Base-by-base conservation (phyloP, 2,797 vertebrate species). In the Peromyscus eremicus region DNA sequence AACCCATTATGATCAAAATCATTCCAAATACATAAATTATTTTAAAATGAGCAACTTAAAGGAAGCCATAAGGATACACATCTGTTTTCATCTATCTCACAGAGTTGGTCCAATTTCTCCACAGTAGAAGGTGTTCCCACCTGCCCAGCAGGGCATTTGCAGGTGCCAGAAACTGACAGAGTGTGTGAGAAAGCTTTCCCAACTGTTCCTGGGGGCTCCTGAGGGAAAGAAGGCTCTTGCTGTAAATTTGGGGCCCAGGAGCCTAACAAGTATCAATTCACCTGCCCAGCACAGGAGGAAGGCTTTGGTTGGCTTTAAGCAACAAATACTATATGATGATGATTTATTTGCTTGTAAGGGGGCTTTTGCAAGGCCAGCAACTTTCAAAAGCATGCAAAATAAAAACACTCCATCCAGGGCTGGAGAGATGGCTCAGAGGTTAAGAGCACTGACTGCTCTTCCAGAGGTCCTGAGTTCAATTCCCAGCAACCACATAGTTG, bases 21-120 rank as follows among this genome's bases (percentile, higher is more conserved):
- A 96, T 19, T 5, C 83, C 91, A 77, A 91, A 37, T 43, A 25
- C 43, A 93, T 19, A 71, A 89, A 77, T 81, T 80, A 62, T 80
- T 97, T 95, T 9, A 57, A 68, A 93, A 93, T 66, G 32, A 29
- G 76, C 55, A 46, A 85, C 64, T 89, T 94, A 84, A 76, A 79
- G 62, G 92, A 68, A 94, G 40, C 10, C 57, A 92, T 5, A 80
- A 34, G 90, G 40, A 88, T 37, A 73, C 12, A 81, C n/a, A 4
- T 52, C 37, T 84, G 29, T 55, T n/a, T 8, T 91, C 17, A 79
- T 80, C 95, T 80, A 75, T 94, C 82, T 92, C 85, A 66, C 37
- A 85, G 21, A 27, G n/a, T 9, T 21, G 55, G 68, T 34, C n/a
- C 73, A 77, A 81, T 76, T 92, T 86, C 80, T 90, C 95, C 81